Base-by-base conservation (phyloP, 2,888 invertebrate species). In the Caradrina kadenii region DNA sequence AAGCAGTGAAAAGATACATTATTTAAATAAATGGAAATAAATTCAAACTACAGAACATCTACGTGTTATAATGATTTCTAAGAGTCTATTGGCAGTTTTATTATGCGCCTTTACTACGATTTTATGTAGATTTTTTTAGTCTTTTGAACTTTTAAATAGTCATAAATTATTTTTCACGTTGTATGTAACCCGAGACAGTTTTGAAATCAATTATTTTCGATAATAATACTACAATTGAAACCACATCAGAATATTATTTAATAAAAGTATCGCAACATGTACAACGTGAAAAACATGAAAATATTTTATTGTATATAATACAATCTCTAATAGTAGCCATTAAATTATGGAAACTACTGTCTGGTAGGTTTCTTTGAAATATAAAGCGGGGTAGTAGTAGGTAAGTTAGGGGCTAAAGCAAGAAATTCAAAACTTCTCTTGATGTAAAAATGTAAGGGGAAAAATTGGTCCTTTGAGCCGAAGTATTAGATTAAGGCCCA, bases 1-100 rank as follows among this genome's bases (percentile, higher is more conserved):
- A 82, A 79, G 71, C 74, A 67, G 88, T 90, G 89, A 91, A 91
- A 89, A 91, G 91, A 91, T 91, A 91, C 90, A 91, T 90, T 85
- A 85, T 88, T 66, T 55, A 63, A 66, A 64, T 48, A 60, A 64
- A 63, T 63, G 31, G 11, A 69, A 71, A 59, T 62, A 50, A 67
- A 48, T 53, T 53, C 10, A 49, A 54, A 61, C 61, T 56, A 63
- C 59, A 4, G 15, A 75, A 70, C 11, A 42, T 74, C 53, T 76
- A 76, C 48, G 19, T 69, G 48, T 22, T 2, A 54, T 2, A 49
- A 10, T 21, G 62, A 22, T 35, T 21, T 49, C 11, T 22, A 31
- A 42, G 26, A 45, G 5, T 11, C 11, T 22, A 13, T 56, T 31
- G 21, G 21, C 17, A n/a, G 19, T n/a, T 13, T 56, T 42, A 21